Base-by-base conservation (phyloP, 2,888 invertebrate species). In the Lagria hirta region DNA sequence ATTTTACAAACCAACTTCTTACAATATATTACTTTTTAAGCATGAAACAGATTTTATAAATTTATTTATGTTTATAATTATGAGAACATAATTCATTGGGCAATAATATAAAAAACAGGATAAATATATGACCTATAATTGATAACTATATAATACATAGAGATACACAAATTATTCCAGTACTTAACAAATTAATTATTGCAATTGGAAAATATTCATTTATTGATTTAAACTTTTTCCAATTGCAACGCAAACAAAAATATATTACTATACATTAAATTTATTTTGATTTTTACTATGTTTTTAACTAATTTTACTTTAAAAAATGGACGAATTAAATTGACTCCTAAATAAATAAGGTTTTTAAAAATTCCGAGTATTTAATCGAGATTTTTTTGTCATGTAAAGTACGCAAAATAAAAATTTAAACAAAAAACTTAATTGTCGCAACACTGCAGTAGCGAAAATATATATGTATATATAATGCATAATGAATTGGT, bases 181-280 rank as follows among this genome's bases (percentile, higher is more conserved):
- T 46, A 45, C 50, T 49, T 51, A 59, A 57, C 52, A 58, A 40
- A 47, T 43, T 33, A 56, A 48, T 40, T 51, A 54, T 58, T 51
- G 51, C 55, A 58, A 48, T 55, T 60, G 54, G 49, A 56, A 60
- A 54, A 56, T 47, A 32, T 29, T 30, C 11, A 18, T n/a, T 21
- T 16, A 15, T 28, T 17, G 23, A 36, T 32, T 23, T 27, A 10
- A 42, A 44, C 42, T 46, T 54, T 58, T 55, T 53, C 48, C 56
- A 60, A 56, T 51, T 57, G 56, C 47, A 60, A 60, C 48, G 52
- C 23, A 57, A 54, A 61, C 57, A 60, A 60, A 55, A 61, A 62
- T 60, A 61, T 61, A 60, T 60, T 58, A 61, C 59, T 60, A 60
- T 57, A 57, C 53, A 55, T 54, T 57, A 51, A 51, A 54, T 51